phyloP scores from a whole-genome alignment of 2,797 vertebrate species.

The Meriones psammophilus region DNA sequence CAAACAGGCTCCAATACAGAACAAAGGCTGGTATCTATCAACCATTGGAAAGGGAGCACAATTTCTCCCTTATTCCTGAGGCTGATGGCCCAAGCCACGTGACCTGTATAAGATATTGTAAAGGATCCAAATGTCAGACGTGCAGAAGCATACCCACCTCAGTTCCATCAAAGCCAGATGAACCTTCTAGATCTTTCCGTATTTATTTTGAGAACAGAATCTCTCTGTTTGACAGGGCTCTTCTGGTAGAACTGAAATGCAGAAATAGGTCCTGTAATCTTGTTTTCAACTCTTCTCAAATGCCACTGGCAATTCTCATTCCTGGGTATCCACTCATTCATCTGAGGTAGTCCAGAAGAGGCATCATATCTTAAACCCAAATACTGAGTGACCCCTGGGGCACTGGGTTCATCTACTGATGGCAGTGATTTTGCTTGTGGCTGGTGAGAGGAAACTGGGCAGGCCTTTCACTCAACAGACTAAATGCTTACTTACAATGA shows the following conservation, averaged over 20 bases:
- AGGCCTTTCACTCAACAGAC: neutral
- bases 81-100: constrained; percentile 47
- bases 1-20: constrained; percentile 21
- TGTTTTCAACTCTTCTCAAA: constrained; percentile 66
- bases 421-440: neutral
- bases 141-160: constrained; percentile 56
- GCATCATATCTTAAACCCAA: neutral
- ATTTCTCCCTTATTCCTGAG: constrained; percentile 7
- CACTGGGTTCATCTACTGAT: neutral
- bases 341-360: constrained; percentile 8
- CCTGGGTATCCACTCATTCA: constrained; percentile 51
- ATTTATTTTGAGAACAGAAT: constrained; percentile 84
- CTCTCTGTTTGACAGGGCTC: constrained; percentile 79
- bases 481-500: neutral
- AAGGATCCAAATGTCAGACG: constrained; percentile 52
- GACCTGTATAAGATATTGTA: constrained; percentile 49
- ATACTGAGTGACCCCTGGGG: neutral
- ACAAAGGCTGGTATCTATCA: constrained; percentile 24
- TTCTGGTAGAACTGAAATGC: constrained; percentile 49
- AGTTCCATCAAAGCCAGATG: constrained; percentile 77
- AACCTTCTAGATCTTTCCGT: constrained; percentile 70
- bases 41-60: neutral
- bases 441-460: neutral
- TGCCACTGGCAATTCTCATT: neutral
- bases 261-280: constrained; percentile 68